Evolutionary conservation across 2,888 invertebrate species (phyloP), one percentile per base, ranked within the genome.

Genomic region (Prosapia bicincta): DNA sequence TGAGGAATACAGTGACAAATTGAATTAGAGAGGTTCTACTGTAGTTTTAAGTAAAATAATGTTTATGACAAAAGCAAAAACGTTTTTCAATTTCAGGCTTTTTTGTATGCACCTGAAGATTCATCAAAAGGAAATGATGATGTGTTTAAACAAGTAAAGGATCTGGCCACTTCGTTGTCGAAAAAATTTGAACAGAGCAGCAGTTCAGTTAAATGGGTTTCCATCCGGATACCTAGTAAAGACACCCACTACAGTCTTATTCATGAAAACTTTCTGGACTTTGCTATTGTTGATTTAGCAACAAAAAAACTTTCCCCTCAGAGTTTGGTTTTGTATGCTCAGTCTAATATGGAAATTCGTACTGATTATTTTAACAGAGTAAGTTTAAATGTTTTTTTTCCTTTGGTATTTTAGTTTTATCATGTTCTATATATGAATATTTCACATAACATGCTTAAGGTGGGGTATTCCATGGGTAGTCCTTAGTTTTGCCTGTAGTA

Each of bases 291-390:
- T 25, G 93, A 93, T 85, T 86, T 91, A 78, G 90, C 92, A 0
- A 83, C 92, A 72, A 88, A 89, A 78, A 93, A 93, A 83, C 88
- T 94, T 78, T 88, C 91, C 2, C 85, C 90, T 0, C 94, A 96
- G 78, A 90, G 92, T 81, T 86, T 96, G 9, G 85, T 95, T 76
- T 86, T 96, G 78, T 85, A 93, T 79, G 87, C 89, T 65, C 89
- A 90, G 79, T 89, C 90, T 67, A 88, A 90, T 80, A 89, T 92
- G 82, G 91, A 92, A 81, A 88, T 94, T 80, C 91, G 90, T 81
- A 86, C 90, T 69, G 97, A 97, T 83, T 97, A 96, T 86, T 88
- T 98, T 68, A 98, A 99, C 83, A 88, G 98, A 82, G 94, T 93
- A 82, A 83, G 87, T 77, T n/a, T 67, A n/a, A n/a, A n/a, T n/a